phyloP scores from a whole-genome alignment of 2,888 invertebrate genomes.

The Chaitophorus viminalis region DNA sequence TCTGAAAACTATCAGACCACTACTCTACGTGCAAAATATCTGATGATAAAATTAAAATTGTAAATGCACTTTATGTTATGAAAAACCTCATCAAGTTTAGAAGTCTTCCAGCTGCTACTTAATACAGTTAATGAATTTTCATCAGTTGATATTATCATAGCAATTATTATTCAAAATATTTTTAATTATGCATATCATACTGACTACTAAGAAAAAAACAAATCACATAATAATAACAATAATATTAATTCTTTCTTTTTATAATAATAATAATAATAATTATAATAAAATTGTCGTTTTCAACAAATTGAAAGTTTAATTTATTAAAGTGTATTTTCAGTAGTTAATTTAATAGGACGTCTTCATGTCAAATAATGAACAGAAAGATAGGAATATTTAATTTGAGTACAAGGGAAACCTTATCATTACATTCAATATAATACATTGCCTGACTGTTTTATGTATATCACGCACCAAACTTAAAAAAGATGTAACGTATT shows the following conservation, averaged over 20 bases:
- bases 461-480: not conserved
- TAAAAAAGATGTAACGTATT: not conserved
- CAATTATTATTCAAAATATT: not conserved
- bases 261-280: too few species aligned
- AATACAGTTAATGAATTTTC: not conserved
- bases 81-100: not conserved
- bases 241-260: not conserved
- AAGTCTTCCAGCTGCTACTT: not conserved
- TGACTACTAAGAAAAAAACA: not conserved
- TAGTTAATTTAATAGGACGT: not conserved
- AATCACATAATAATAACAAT: not conserved
- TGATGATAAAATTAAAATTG: not conserved
- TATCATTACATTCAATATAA: not conserved
- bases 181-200: not conserved
- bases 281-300: not conserved
- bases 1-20: too few species aligned
- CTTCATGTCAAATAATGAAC: not conserved
- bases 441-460: not conserved
- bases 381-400: not conserved
- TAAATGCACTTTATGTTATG: not conserved
- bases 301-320: not conserved
- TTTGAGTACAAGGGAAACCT: constrained; percentile 2
- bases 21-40: not conserved
- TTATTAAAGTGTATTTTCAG: not conserved
- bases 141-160: not conserved